Evolutionary conservation across 1,140 invertebrate species (phyloP).

Genomic region (Micrasema minimum): DNA sequence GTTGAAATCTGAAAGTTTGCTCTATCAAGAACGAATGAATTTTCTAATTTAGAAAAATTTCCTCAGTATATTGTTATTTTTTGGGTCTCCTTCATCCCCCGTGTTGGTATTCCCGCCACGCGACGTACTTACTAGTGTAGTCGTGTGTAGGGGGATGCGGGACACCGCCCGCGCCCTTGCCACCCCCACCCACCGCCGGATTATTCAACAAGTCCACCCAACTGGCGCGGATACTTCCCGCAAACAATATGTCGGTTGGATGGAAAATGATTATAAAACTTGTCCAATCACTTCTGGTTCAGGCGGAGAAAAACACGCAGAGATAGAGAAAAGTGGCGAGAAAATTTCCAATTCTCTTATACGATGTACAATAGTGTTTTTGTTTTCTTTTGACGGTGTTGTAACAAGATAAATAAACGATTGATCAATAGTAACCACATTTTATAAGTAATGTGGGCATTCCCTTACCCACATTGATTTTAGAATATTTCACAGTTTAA

Average conservation of each 20-base stretch:
- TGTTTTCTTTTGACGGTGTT: not conserved
- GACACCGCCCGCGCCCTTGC: no score
- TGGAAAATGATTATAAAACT: slow-evolving; percentile 9
- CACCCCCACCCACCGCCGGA: no score
- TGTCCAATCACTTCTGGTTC: slow-evolving; percentile 10
- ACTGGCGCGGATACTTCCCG: slow-evolving; percentile 14
- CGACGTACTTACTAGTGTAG: no score
- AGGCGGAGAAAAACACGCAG: slow-evolving; percentile 2
- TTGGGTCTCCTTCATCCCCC: not conserved
- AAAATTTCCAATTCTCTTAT: not conserved
- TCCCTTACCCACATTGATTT: not conserved
- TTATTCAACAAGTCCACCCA: slow-evolving; percentile 23
- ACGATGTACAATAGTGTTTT: no score
- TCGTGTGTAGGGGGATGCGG: no score
- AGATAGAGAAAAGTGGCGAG: not conserved
- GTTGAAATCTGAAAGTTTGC: no score
- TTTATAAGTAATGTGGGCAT: not conserved
- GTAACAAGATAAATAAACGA: not conserved
- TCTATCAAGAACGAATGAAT: no score
- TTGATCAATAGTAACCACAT: not conserved
- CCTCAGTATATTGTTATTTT: no score
- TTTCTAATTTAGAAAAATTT: no score
- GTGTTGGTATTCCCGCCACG: not conserved
- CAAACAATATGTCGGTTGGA: slow-evolving; percentile 21
- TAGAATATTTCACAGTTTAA: not conserved